Evolutionary conservation across 2,888 invertebrate genomes (phyloP), one percentile per base, ranked within the genome.

Genomic region (Melieria picta): DNA sequence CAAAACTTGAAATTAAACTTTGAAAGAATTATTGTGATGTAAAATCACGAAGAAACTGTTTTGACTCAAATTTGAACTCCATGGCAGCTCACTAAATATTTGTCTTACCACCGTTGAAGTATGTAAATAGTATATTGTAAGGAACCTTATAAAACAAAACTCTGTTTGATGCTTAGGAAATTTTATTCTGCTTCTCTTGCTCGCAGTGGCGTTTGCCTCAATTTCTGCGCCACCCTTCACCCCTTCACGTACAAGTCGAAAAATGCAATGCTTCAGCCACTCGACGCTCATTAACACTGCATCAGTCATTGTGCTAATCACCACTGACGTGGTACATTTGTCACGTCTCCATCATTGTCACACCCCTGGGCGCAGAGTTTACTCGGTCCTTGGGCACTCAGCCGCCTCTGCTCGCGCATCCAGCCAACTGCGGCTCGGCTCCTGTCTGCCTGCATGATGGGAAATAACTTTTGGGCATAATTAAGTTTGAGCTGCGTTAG

Each of bases 241-340:
- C 60, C 67, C 50, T 60, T 67, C 58, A 60, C 50, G 11, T 55
- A 52, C 55, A 48, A 50, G 10, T 50, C 67, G 42, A n/a, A 71
- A 69, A 65, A 64, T 65, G 74, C 71, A 52, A 71, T 71, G 74
- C 68, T 69, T 73, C 56, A 62, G 52, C 60, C 75, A 77, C 76
- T 79, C 80, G 75, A 65, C 72, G 74, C 77, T 80, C 80, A 79
- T 81, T 81, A 81, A 75, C 74, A 76, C 76, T 79, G 80, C 83
- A 81, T 83, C 82, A 81, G 80, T 83, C 83, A 84, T 83, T 83
- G 80, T 73, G 79, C 79, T 84, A 84, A 85, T 78, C 77, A 76
- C 72, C 55, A 60, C 47, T 65, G 71, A 71, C 65, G 30, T 79
- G 75, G 78, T 77, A 61, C 66, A 69, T 61, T 64, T 72, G 67